Evolutionary conservation across 2,888 invertebrate species (phyloP), one percentile per base, ranked within the genome.

Genomic region (Coremacera marginata): DNA sequence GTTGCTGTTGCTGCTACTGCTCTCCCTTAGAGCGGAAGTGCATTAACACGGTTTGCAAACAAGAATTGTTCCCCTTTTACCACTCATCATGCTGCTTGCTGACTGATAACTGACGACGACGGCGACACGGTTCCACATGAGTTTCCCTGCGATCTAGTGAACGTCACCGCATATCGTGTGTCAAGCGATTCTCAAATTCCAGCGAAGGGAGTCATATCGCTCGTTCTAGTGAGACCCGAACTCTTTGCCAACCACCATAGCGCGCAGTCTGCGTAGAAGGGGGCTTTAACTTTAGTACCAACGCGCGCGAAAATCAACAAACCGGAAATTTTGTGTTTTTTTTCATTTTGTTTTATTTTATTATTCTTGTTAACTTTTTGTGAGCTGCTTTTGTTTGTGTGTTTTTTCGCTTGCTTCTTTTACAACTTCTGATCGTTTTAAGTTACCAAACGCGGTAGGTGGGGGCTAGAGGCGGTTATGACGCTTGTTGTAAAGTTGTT

Each of bases 321-420:
- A 75, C 75, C 75, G 75, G 75, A 75, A 75, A 75, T 67, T 75
- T 75, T 63, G 22, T 62, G 3, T 37, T 51, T 19, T 62, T 62
- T 31, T 49, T 49, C 44, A 25, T 22, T 5, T 44, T 14, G 60
- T 49, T 44, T 63, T 73, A 51, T 37, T 31, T 55, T 55, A 55
- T 31, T 16, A n/a, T n/a, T 25, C 31, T n/a, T 19, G n/a, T 31
- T 51, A 11, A 16, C 27, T 7, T 51, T 19, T 14, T 11, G n/a
- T 27, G 55, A 60, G 57, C 27, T 60, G 25, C 9, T 14, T 19
- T 16, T 14, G 22, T 9, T 14, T 3, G 19, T 67, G 37, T 27
- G n/a, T 37, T 19, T 67, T 37, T 67, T 67, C 37, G n/a, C 19
- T 9, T 19, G 16, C 22, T 37, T n/a, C 44, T 16, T 27, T 16